Evolutionary conservation across 2,888 invertebrate genomes (phyloP), one percentile per base, ranked within the genome.

Genomic region (Cantharis rufa): DNA sequence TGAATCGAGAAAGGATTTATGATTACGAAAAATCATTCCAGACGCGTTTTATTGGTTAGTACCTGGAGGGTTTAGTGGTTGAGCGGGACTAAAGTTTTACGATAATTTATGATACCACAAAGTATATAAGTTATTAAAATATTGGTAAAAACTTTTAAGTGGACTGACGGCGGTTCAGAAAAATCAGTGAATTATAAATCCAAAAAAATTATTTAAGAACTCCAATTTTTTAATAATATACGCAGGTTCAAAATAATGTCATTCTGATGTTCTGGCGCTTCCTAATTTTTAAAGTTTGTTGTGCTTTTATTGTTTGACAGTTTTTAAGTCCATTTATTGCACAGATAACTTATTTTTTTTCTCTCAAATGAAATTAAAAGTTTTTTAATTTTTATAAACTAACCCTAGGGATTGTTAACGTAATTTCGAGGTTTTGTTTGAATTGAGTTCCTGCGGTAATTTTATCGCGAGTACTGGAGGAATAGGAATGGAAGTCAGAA

Each of bases 121-220:
- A 71, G 71, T 71, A 71, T 28, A 71, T 62, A 71, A 71, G 71
- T 72, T 72, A 72, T 66, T 66, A 72, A 72, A 72, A 61, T 66
- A 72, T 66, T 66, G 66, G 66, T 61, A 64, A 66, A 72, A 72
- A 72, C 21, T 72, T 72, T 48, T 72, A 72, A 72, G 66, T 72
- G 66, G 72, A 72, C 66, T 66, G 66, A 72, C 16, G 72, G 48
- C 15, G 21, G 32, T 72, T 48, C 66, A 72, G 18, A 32, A 28
- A 72, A 72, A 66, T 72, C 64, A 72, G 32, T 72, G 27, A 27
- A 27, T 24, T n/a, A 62, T 63, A 72, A 72, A 72, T 72, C 21
- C 32, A 66, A 48, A 72, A 66, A 72, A 72, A 72, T 70, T 27
- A 32, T 32, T 32, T 32, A n/a, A 32, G 13, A n/a, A 32, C 4